phyloP scores from a whole-genome alignment of 2,797 vertebrate species.

The Lycodopsis pacificus region DNA sequence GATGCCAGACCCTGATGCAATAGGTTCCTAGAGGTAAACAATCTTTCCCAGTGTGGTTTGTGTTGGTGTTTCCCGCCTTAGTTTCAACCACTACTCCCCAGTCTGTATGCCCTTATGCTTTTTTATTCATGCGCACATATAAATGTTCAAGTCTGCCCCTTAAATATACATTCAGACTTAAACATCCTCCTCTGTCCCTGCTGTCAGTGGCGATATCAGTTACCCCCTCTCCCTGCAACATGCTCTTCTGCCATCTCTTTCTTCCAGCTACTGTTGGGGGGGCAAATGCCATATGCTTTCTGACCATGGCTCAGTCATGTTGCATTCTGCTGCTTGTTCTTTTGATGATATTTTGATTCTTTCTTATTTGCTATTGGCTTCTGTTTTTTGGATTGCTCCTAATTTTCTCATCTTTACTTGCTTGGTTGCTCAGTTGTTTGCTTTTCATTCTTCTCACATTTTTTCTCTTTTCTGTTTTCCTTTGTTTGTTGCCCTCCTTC shows the following conservation, averaged over 20 bases:
- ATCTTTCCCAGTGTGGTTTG: constrained; percentile 53
- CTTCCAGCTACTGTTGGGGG: constrained; percentile 79
- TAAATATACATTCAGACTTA: constrained; percentile 72
- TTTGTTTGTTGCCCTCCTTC: constrained; percentile 82
- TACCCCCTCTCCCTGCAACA: constrained; percentile 74
- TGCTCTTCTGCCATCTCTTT: constrained; percentile 80
- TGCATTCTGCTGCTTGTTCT: constrained; percentile 82
- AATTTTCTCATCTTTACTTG: constrained; percentile 82
- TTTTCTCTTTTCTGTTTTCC: constrained; percentile 84
- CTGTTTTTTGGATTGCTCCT: constrained; percentile 80
- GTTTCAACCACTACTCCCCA: constrained; percentile 54
- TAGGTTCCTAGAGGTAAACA: constrained; percentile 37
- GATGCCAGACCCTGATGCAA: constrained; percentile 38
- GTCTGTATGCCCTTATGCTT: constrained; percentile 64
- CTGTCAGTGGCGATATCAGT: constrained; percentile 58
- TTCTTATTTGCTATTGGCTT: constrained; percentile 80
- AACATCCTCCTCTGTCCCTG: constrained; percentile 70
- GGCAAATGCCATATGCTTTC: constrained; percentile 77
- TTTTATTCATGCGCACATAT: constrained; percentile 68
- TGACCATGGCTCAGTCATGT: constrained; percentile 81
- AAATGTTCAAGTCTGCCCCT: constrained; percentile 75
- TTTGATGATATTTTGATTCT: constrained; percentile 78
- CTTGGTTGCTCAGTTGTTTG: constrained; percentile 79
- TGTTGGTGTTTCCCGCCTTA: constrained; percentile 53
- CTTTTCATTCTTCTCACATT: constrained; percentile 84